phyloP scores from a whole-genome alignment of 2,888 invertebrate genomes.

The Melipona beecheii region DNA sequence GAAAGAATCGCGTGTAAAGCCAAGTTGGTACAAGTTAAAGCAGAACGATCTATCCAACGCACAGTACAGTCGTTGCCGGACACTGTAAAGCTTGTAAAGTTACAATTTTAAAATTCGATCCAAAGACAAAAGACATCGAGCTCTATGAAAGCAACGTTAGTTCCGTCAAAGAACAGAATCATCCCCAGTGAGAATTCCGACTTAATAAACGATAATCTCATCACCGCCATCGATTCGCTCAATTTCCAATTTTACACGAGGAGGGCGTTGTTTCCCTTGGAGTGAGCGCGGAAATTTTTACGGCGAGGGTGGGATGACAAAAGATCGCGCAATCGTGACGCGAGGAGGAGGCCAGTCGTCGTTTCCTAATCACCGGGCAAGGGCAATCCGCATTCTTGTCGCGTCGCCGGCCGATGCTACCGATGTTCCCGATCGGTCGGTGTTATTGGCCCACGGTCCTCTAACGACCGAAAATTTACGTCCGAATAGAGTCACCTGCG shows the following conservation, averaged over 20 bases:
- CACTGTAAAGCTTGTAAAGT: no score
- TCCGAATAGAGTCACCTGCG: slow-evolving; percentile 69
- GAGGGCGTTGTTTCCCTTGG: not conserved
- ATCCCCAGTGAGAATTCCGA: not conserved
- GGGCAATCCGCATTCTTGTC: slow-evolving; percentile 27
- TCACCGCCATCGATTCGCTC: not conserved
- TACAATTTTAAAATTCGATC: no score
- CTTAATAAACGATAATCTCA: not conserved
- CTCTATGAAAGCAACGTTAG: no score
- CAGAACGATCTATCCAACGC: not conserved
- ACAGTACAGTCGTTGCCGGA: not conserved
- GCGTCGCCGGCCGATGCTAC: slow-evolving; percentile 12
- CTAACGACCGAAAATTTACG: slow-evolving; percentile 69
- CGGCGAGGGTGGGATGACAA: not conserved
- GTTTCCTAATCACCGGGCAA: slow-evolving; percentile 25
- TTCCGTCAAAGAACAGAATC: not conserved
- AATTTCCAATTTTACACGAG: slow-evolving; percentile 17
- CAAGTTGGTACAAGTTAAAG: not conserved
- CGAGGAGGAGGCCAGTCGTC: slow-evolving; percentile 30
- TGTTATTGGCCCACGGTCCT: slow-evolving; percentile 36
- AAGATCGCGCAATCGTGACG: not conserved
- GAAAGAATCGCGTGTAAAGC: not conserved
- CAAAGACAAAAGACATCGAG: not conserved
- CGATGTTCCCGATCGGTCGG: not conserved
- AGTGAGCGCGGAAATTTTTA: slow-evolving; percentile 3